Base-by-base conservation (phyloP, 2,113 vertebrate genomes). In the Vidua macroura region DNA sequence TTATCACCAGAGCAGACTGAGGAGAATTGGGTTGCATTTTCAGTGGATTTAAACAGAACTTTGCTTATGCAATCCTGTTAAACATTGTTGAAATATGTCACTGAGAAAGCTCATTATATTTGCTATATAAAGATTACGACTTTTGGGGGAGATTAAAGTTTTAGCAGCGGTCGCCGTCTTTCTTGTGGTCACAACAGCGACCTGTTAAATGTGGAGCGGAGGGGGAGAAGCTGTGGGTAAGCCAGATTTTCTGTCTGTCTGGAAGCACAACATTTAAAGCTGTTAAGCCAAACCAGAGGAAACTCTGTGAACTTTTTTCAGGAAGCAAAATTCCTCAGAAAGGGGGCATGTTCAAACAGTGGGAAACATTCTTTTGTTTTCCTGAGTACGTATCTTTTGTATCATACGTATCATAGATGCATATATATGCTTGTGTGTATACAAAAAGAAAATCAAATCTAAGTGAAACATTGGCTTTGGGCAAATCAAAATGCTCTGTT, bases 61-160 rank as follows among this genome's bases (percentile, higher is more conserved):
- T 89, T 85, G 74, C 75, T 85, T 91, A 46, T 83, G 82, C 89
- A 95, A 59, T 85, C 58, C 67, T 92, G 84, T 87, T 90, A 83
- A 85, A 82, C 59, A 33, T 76, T 72, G 67, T 97, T 92, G 82
- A 74, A 67, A 15, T 77, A 7, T 87, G 70, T 66, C 86, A 80
- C 63, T 88, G 72, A 91, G 82, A 85, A 79, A 94, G 79, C 39
- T 95, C 39, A 58, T 89, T 96, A 48, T 66, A 55, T 91, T 91
- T 86, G 43, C 59, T 83, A 3, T 63, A 24, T 66, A 51, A 74
- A 88, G 90, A 92, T 80, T 85, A 79, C 2, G 3, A 62, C 63
- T 95, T 91, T 22, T 21, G 20, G 16, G 37, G 21, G 30, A 35
- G 69, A 52, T 86, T 93, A 96, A 83, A 90, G 82, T 88, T 94